phyloP scores from a whole-genome alignment of 23 tunicate species.

The Diplosoma virens region DNA sequence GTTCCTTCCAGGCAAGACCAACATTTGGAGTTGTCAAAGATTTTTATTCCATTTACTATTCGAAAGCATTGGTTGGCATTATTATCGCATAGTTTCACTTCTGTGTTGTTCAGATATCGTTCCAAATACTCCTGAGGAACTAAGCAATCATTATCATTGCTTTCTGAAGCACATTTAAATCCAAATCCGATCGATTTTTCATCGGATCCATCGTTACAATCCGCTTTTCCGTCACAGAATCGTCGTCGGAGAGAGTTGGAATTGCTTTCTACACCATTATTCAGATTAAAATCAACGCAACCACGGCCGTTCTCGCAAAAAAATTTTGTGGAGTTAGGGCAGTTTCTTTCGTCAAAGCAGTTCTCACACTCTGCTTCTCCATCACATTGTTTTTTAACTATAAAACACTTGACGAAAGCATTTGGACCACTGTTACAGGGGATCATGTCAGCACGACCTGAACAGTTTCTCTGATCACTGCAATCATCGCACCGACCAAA shows the following conservation, averaged over 20 bases:
- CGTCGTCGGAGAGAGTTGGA: background rate
- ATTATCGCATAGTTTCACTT: conserved; percentile 2
- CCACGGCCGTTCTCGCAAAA: conserved; percentile 13
- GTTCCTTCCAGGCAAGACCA: conserved; percentile 61
- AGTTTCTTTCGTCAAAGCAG: conserved; percentile 26
- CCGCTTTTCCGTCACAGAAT: conserved; percentile 22
- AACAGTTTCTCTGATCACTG: conserved; percentile 19
- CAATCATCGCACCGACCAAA: conserved; percentile 1
- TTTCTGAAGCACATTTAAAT: conserved; percentile 7
- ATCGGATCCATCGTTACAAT: conserved; percentile 33
- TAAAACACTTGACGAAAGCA: background rate
- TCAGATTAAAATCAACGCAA: conserved; percentile 3
- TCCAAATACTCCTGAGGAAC: conserved; percentile 15
- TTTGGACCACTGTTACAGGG: background rate
- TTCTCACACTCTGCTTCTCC: background rate
- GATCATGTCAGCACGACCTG: background rate
- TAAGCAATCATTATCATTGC: background rate
- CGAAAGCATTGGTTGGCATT: conserved; percentile 21
- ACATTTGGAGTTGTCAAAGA: conserved; percentile 32
- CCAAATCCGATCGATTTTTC: conserved; percentile 26
- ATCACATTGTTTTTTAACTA: background rate
- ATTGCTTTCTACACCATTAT: background rate
- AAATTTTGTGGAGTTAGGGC: background rate
- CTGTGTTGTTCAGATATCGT: background rate
- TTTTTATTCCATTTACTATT: background rate